Conservation (phyloP, 1,140 invertebrate species). For the Dufourea novaeangliae region DNA sequence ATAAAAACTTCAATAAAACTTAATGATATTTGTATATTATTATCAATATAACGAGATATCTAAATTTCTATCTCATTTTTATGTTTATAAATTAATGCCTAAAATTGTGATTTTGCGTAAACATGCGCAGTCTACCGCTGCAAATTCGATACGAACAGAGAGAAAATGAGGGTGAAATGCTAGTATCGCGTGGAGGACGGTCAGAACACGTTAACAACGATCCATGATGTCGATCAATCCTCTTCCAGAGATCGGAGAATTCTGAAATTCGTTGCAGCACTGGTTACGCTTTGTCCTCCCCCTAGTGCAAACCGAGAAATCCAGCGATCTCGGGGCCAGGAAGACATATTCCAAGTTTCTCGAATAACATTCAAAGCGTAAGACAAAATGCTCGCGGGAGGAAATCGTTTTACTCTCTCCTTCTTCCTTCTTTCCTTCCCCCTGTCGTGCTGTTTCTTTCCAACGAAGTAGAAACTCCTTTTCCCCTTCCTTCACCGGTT, state of each 20-base stretch:
- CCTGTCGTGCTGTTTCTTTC: slow-evolving; percentile 25
- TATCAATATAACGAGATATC: too few species aligned
- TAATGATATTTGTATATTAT: too few species aligned
- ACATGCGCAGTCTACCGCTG: too few species aligned
- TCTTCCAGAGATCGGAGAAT: not conserved
- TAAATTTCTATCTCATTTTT: too few species aligned
- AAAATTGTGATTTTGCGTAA: too few species aligned
- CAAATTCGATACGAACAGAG: too few species aligned
- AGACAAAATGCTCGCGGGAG: slow-evolving; percentile 46
- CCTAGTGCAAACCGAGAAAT: slow-evolving; percentile 54
- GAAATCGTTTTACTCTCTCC: slow-evolving; percentile 47
- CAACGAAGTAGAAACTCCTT: slow-evolving; percentile 25
- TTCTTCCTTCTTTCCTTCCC: too few species aligned
- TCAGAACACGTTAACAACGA: not conserved
- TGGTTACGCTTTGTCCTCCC: slow-evolving; percentile 28
- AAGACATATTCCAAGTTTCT: slow-evolving; percentile 67
- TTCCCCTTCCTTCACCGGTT: slow-evolving; percentile 23
- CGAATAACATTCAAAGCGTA: slow-evolving; percentile 64
- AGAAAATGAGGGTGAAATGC: too few species aligned
- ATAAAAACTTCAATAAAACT: too few species aligned
- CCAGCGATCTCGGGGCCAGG: slow-evolving; percentile 55
- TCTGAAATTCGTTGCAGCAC: slow-evolving; percentile 49
- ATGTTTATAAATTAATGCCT: too few species aligned
- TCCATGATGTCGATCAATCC: slow-evolving; percentile 1
- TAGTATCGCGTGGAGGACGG: too few species aligned